These are phyloP conservation scores for Capromys pilorides DNA, from an alignment of 2,797 vertebrate genomes.

Conservation along the genomic window DNA sequence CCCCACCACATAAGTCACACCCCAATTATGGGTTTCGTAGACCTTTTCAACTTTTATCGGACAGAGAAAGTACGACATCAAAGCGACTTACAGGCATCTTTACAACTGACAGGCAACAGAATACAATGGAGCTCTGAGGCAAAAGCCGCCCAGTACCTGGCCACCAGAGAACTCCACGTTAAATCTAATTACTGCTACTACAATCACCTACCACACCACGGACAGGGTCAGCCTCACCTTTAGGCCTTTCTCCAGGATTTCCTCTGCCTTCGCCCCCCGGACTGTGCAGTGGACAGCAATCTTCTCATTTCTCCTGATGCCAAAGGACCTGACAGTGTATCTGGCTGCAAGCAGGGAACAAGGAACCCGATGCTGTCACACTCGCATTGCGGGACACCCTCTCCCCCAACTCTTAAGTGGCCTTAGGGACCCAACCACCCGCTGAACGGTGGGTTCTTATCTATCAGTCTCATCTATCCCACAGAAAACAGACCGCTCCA, in stretches of 20 bases:
- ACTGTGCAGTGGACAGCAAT: conserved; percentile 99
- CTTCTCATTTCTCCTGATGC: conserved; percentile 99
- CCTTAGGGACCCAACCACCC: not conserved
- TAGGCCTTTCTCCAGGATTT: conserved; percentile 97
- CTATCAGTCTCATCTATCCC: not conserved
- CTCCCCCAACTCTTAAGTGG: fast-evolving
- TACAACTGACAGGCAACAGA: not conserved
- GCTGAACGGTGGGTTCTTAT: not conserved
- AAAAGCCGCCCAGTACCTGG: not conserved
- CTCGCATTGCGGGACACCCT: not conserved
- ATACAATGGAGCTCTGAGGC: not conserved
- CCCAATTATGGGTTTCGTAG: not conserved
- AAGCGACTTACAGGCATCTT: not conserved
- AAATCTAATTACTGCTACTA: not conserved
- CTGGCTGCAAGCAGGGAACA: conserved; percentile 82
- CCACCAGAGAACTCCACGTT: not conserved
- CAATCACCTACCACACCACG: too few relatives aligned
- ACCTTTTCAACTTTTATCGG: not conserved
- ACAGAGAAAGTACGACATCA: not conserved
- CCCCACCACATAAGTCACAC: not conserved
- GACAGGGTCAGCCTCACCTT: conserved; percentile 88
- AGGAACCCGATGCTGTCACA: fast-evolving
- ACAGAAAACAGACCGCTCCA: not conserved
- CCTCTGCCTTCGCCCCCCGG: conserved; percentile 98
- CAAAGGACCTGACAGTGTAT: conserved; percentile 97